Percentiles rank a stretch among this genome's conserved stretches.
Evolutionary conservation across 2,888 invertebrate species (phyloP).

Genomic region (Halocaridina rubra): DNA sequence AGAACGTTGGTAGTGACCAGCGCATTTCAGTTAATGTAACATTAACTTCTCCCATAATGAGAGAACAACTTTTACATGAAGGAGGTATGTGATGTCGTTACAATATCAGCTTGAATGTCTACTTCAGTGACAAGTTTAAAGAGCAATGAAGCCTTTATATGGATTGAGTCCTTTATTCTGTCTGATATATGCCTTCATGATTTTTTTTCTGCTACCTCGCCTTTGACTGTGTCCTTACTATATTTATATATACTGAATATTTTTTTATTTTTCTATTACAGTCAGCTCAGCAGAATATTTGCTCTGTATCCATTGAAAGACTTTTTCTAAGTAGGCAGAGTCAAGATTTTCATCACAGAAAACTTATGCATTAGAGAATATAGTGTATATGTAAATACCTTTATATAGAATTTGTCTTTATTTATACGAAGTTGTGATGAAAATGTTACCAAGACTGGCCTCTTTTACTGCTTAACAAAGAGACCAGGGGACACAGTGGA

Average conservation of each 20-base stretch:
- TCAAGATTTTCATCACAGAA: conserved; percentile 60
- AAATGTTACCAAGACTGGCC: conserved; percentile 60
- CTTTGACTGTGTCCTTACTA: conserved; percentile 9
- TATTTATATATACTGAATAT: neutral
- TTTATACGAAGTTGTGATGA: conserved; percentile 50
- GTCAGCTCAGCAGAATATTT: conserved; percentile 51
- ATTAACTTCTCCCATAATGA: conserved; percentile 91
- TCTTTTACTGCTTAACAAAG: conserved; percentile 53
- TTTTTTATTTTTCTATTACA: neutral
- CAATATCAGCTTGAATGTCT: conserved; percentile 24
- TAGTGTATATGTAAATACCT: neutral
- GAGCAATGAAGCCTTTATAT: conserved; percentile 53
- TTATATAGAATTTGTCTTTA: neutral
- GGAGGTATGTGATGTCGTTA: conserved; percentile 42
- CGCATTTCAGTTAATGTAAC: conserved; percentile 83
- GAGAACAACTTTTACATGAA: conserved; percentile 76
- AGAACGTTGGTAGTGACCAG: conserved; percentile 75
- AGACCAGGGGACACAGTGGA: conserved; percentile 64
- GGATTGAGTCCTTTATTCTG: conserved; percentile 56
- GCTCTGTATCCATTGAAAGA: conserved; percentile 61
- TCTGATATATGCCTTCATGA: conserved; percentile 22
- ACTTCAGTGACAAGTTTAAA: conserved; percentile 44
- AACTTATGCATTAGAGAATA: neutral
- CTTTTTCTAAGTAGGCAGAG: conserved; percentile 59
- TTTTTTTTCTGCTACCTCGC: neutral